Conservation (phyloP, 2,797 vertebrate genomes). For the Yasuhikotakia modesta region DNA sequence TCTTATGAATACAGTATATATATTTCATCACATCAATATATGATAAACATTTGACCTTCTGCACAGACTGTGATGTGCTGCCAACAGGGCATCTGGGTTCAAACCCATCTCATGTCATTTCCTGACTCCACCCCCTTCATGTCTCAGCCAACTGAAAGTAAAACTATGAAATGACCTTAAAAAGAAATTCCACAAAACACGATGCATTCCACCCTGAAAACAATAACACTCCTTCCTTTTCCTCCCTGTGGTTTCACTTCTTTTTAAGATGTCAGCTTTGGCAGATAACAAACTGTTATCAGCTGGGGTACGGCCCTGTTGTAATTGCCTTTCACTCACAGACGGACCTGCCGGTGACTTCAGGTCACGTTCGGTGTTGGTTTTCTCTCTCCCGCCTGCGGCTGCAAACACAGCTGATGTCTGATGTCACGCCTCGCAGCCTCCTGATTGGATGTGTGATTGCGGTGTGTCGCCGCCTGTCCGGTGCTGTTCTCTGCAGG, state of each 20-base stretch:
- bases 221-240: not conserved
- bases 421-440: constrained; percentile 43
- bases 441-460: constrained; percentile 47
- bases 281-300: constrained; percentile 57
- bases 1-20: too few species aligned
- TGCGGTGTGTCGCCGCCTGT: constrained; percentile 22
- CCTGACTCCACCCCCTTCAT: too few species aligned
- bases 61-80: too few species aligned
- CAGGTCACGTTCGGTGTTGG: constrained; percentile 37
- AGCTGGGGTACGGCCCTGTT: constrained; percentile 46
- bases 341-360: constrained; percentile 42
- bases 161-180: not conserved
- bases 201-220: not conserved
- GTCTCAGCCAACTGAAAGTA: not conserved
- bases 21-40: too few species aligned
- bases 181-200: not conserved
- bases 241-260: constrained; percentile 44
- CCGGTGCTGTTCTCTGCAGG: constrained; percentile 13
- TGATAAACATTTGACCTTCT: too few species aligned
- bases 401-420: constrained; percentile 44
- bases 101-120: too few species aligned
- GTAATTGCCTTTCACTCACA: constrained; percentile 58
- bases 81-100: too few species aligned
- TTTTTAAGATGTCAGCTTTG: constrained; percentile 50
- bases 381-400: constrained; percentile 43